Evolutionary conservation across 2,888 invertebrate species (phyloP).

Genomic region (Athalia circularis): DNA sequence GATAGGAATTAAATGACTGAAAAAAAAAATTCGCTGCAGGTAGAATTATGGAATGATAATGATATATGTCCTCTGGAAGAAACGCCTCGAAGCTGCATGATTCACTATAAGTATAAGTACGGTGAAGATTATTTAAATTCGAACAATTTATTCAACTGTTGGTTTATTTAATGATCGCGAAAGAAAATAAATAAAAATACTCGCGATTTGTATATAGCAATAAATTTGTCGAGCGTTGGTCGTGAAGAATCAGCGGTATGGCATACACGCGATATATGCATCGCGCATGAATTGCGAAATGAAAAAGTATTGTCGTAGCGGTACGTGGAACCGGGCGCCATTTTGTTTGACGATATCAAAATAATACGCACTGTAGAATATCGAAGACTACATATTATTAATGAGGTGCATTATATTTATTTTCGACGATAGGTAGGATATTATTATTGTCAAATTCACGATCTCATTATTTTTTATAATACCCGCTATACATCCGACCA

Average conservation of each 20-base stretch:
- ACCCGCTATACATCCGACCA: neutral
- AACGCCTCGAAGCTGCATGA: too few species aligned
- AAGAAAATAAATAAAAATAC: too few species aligned
- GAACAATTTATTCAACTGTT: neutral
- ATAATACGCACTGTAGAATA: slow-evolving; percentile 36
- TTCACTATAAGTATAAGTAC: too few species aligned
- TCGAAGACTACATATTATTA: slow-evolving; percentile 41
- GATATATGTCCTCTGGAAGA: too few species aligned
- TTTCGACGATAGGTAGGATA: neutral
- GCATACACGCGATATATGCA: neutral
- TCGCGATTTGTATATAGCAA: too few species aligned
- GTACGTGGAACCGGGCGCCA: slow-evolving; percentile 3
- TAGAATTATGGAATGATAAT: too few species aligned
- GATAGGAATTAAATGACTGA: too few species aligned
- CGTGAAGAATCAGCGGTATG: too few species aligned
- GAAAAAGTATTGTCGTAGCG: slow-evolving; percentile 27
- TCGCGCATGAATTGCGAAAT: neutral
- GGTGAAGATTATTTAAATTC: neutral
- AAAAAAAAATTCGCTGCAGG: too few species aligned
- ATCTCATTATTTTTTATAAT: slow-evolving; percentile 38
- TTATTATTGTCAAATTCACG: slow-evolving; percentile 23
- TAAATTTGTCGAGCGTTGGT: too few species aligned
- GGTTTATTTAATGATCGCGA: neutral
- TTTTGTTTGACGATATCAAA: slow-evolving; percentile 38
- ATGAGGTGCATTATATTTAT: slow-evolving; percentile 42